Base-by-base conservation (phyloP, 2,113 vertebrate genomes). In the Maylandia zebra region DNA sequence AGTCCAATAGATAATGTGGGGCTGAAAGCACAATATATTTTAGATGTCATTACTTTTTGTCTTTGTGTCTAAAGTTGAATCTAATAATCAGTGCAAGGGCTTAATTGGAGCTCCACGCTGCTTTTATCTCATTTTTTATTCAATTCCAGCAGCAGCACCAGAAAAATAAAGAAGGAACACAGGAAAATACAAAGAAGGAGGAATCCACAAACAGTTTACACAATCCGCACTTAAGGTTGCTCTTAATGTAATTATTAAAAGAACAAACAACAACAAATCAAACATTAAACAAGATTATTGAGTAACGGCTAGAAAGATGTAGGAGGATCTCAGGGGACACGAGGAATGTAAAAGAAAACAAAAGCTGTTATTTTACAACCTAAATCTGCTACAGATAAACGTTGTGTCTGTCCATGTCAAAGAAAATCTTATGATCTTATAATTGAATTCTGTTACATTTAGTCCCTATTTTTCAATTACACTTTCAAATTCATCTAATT, bases 151-250 rank as follows among this genome's bases (percentile, higher is more conserved):
- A 53, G 52, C 55, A 56, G 55, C 55, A 27, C 22, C 55, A 56
- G 0, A 56, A 56, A 56, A 24, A 56, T 13, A 0, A 24, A 56
- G 55, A 27, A 22, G 52, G 52, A 53, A 53, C 19, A 6, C 19
- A 2, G 2, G 52, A 2, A 53, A 53, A 53, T 53, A 53, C 52
- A 53, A 53, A 0, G 19, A 11, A 53, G 52, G 9, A 53, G n/a
- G 22, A 56, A 56, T 7, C 6, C 55, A 27, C 55, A 27, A 56
- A 0, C 22, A 24, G 55, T 24, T 56, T 24, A 56, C 22, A 56
- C 22, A 56, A 56, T 53, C 0, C 0, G 0, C 52, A 53, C 11
- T 56, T 27, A 24, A 24, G 0, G 0, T 56, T 24, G 22, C 55
- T 57, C 55, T 57, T 57, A 57, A 57, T 55, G n/a, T 24, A 55